Percentiles rank a stretch among this genome's conserved stretches.
Evolutionary conservation across 92 coral and sea anemone genomes (phyloP).

Genomic region (Pocillopora grandis): DNA sequence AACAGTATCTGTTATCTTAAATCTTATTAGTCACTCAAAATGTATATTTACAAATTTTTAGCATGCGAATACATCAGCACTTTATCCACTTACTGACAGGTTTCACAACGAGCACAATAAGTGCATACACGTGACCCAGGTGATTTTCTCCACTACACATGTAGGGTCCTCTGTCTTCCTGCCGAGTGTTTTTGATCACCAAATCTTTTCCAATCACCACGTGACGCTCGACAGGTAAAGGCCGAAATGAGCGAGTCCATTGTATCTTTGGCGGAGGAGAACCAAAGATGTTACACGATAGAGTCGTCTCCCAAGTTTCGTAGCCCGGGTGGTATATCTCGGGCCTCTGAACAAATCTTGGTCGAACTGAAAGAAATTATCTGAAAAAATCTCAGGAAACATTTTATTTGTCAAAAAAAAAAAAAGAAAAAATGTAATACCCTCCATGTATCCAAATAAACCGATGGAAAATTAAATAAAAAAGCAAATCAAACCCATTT

Average conservation of each 20-base stretch:
- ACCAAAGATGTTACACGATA: conserved; percentile 76
- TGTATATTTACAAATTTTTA: too few species aligned
- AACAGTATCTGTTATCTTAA: too few species aligned
- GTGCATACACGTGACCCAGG: conserved; percentile 68
- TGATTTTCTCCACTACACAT: conserved; percentile 78
- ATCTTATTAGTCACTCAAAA: too few species aligned
- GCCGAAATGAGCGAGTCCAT: conserved; percentile 72
- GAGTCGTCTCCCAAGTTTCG: conserved; percentile 75
- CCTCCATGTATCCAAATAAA: too few species aligned
- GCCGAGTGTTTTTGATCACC: conserved; percentile 48
- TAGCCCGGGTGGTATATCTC: conserved; percentile 61
- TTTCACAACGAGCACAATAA: conserved; percentile 70
- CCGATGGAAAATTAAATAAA: too few species aligned
- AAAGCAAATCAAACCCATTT: too few species aligned
- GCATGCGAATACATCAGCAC: background rate
- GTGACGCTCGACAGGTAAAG: conserved; percentile 63
- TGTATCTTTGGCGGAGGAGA: conserved; percentile 63
- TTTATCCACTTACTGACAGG: conserved; percentile 65
- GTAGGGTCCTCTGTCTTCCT: conserved; percentile 70
- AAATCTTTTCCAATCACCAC: conserved; percentile 57
- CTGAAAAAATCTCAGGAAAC: background rate
- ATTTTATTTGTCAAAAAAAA: too few species aligned
- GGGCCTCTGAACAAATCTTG: conserved; percentile 62
- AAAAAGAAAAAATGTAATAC: too few species aligned
- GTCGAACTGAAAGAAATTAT: conserved; percentile 53